Base-by-base conservation (phyloP, 1,140 invertebrate species). In the Diachasma alloeum region DNA sequence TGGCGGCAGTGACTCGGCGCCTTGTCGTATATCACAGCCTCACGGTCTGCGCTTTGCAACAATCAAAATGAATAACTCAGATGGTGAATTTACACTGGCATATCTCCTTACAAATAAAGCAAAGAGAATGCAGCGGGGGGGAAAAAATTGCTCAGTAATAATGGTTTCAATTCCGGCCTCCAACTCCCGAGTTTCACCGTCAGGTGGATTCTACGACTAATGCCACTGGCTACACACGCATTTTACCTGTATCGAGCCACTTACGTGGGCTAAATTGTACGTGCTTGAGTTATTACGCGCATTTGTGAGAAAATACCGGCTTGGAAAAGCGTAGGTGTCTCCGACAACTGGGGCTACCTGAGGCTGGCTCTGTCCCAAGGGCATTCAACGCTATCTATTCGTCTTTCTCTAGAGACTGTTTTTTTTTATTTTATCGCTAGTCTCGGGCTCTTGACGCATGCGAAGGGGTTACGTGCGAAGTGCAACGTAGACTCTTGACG, bases 351-450 rank as follows among this genome's bases (percentile, higher is more conserved):
- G 3, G 37, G 11, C n/a, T 39, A 69, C 37, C 26, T 69, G 37
- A 36, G 48, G n/a, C 67, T 69, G 67, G 67, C 67, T 37, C 39
- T 69, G 39, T 69, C 39, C 37, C 67, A 69, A 69, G 67, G 67
- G 67, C 37, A 69, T n/a, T 36, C 15, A 39, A 13, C 37, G 67
- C 22, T 69, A 36, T 69, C 26, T 69, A 22, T 19, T 39, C 19
- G 9, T 69, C 17, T 42, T 17, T 17, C 37, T 69, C 48, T 53
- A 53, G 9, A 6, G 48, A 17, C 67, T 37, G 4, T 69, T 36
- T 69, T 37, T 69, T 69, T 36, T 42, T n/a, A 31, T 19, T 36
- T 69, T 69, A 39, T 39, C 67, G 37, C 26, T 10, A 26, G 15
- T 39, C 37, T 13, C 37, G 17, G 15, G 17, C 31, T 63, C 59